A percentile compares a stretch with the other conserved stretches of the same genome.
Conservation (phyloP, 2,113 vertebrate species). For the Cepphus grylle region DNA sequence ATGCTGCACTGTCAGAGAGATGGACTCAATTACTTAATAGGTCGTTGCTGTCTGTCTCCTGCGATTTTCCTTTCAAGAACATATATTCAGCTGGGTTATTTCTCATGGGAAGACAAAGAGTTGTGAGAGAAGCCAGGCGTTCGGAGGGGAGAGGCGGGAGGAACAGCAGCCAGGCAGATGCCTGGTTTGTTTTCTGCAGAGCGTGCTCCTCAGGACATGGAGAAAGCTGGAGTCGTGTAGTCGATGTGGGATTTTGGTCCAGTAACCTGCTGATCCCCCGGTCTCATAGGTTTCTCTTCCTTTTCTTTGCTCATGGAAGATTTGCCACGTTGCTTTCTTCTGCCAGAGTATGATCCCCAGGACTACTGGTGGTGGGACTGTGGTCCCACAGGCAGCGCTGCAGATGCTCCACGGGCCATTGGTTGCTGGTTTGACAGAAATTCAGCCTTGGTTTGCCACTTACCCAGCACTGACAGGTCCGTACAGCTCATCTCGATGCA, state of each 20-base stretch:
- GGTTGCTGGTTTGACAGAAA: background rate
- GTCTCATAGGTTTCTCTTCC: background rate
- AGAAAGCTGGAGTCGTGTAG: background rate
- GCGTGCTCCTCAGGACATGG: background rate
- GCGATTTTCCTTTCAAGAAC: conserved; percentile 48
- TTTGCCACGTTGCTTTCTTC: background rate
- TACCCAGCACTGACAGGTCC: background rate
- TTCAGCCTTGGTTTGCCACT: background rate
- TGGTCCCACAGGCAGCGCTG: background rate
- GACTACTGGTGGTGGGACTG: background rate
- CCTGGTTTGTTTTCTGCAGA: background rate
- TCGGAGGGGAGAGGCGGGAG: background rate
- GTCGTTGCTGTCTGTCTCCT: conserved; percentile 52
- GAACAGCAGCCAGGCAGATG: background rate
- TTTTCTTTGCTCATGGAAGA: background rate
- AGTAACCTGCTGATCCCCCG: accelerated
- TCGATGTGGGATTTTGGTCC: background rate
- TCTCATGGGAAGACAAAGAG: conserved; percentile 39
- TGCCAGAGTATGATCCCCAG: background rate
- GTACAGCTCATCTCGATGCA: accelerated
- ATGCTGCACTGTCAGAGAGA: conserved; percentile 54
- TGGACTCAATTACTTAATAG: conserved; percentile 62
- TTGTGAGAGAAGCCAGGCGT: background rate
- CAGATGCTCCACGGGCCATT: background rate
- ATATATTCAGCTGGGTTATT: conserved; percentile 47